phyloP scores from a whole-genome alignment of 1,140 invertebrate genomes.

The Mya arenaria region DNA sequence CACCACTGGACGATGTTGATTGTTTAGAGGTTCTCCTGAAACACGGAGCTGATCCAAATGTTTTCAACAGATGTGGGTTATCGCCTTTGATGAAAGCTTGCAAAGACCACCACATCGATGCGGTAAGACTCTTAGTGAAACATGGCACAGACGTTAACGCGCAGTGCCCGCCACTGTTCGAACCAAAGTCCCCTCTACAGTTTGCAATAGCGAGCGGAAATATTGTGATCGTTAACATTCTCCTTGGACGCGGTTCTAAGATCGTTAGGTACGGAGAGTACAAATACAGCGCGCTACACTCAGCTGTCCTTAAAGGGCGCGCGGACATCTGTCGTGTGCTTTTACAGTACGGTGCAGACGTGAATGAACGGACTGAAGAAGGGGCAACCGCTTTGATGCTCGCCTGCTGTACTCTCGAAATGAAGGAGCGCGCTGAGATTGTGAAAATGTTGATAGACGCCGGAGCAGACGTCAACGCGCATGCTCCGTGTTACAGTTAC shows the following conservation, averaged over 20 bases:
- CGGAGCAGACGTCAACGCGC: conserved; percentile 84
- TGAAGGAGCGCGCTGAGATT: conserved; percentile 85
- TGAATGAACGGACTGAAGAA: conserved; percentile 84
- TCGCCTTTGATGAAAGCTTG: conserved; percentile 89
- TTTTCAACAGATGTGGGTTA: conserved; percentile 87
- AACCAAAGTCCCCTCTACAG: conserved; percentile 88
- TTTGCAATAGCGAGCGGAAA: conserved; percentile 92
- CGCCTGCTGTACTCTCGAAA: conserved; percentile 89
- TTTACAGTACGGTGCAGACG: conserved; percentile 86
- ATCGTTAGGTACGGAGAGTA: conserved; percentile 85
- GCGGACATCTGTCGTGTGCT: conserved; percentile 84
- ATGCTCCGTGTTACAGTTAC: conserved; percentile 82
- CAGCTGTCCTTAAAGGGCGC: conserved; percentile 86
- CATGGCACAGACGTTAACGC: conserved; percentile 90
- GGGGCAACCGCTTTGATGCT: conserved; percentile 92
- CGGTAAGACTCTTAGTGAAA: conserved; percentile 90
- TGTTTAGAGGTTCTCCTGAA: conserved; percentile 91
- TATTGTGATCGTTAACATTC: conserved; percentile 88
- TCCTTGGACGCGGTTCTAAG: conserved; percentile 89
- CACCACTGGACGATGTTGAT: conserved; percentile 87
- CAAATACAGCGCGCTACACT: conserved; percentile 91
- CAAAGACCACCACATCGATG: conserved; percentile 70
- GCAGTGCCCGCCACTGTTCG: conserved; percentile 72
- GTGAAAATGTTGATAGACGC: conserved; percentile 85
- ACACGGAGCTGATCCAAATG: conserved; percentile 93